phyloP scores from a whole-genome alignment of 2,113 vertebrate species.

The Zosterops borbonicus region DNA sequence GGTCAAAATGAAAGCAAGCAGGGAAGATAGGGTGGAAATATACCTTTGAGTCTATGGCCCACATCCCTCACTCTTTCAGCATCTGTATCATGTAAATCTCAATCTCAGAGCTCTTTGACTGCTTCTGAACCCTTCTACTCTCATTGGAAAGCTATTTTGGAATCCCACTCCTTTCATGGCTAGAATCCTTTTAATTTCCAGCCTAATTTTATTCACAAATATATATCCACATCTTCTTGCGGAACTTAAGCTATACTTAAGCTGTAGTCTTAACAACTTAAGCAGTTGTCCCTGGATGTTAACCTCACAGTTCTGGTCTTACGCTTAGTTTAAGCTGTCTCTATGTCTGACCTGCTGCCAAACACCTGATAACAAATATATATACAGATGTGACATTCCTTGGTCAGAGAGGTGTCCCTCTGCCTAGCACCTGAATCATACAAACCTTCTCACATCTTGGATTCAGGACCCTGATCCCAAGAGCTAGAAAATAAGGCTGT shows the following conservation, averaged over 20 bases:
- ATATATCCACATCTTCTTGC: neutral
- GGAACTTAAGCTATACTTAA: neutral
- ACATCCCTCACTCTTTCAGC: neutral
- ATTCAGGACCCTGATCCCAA: neutral
- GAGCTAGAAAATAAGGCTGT: neutral
- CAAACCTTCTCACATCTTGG: neutral
- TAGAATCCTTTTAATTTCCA: slow-evolving; percentile 33
- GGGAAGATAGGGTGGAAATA: neutral
- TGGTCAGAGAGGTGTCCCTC: neutral
- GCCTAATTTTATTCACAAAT: neutral
- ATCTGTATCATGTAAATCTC: neutral
- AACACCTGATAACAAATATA: neutral
- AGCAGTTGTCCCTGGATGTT: neutral
- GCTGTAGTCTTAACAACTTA: neutral
- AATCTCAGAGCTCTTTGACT: neutral
- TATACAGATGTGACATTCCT: neutral
- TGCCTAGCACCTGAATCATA: neutral
- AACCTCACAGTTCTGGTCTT: neutral
- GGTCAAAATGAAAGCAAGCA: neutral
- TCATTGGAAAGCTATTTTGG: neutral
- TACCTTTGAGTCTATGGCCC: neutral
- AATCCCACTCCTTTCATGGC: neutral
- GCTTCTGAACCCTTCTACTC: neutral
- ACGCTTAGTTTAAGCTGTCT: neutral
- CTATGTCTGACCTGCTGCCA: neutral